Evolutionary conservation across 2,888 invertebrate species (phyloP).

Genomic region (Ochropleura leucogaster): DNA sequence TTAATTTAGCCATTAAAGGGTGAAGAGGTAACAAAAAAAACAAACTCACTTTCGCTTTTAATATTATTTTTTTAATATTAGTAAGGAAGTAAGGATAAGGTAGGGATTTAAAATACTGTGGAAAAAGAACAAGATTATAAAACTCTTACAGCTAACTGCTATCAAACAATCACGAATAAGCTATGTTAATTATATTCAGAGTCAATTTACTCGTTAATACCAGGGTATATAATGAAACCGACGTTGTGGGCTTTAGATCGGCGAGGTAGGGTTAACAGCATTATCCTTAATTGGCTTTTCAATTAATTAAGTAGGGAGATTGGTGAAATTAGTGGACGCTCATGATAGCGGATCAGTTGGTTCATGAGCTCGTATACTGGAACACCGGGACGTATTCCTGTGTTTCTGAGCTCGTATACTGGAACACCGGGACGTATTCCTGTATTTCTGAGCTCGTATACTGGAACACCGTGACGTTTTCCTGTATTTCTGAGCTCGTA

Average conservation of each 20-base stretch:
- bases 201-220: slow-evolving; percentile 25
- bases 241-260: slow-evolving; percentile 29
- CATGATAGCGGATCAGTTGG: neutral
- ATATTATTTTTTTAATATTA: too few relatives aligned
- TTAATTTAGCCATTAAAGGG: too few relatives aligned
- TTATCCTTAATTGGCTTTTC: slow-evolving; percentile 31
- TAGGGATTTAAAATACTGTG: too few relatives aligned
- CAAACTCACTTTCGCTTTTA: too few relatives aligned
- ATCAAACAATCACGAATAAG: slow-evolving; percentile 15
- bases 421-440: too few relatives aligned
- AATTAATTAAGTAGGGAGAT: slow-evolving; percentile 31
- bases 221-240: slow-evolving; percentile 14
- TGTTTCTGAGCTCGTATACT: too few relatives aligned
- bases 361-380: neutral
- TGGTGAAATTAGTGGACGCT: slow-evolving; percentile 6
- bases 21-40: too few relatives aligned
- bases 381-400: too few relatives aligned
- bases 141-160: neutral
- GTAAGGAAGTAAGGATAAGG: too few relatives aligned
- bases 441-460: too few relatives aligned
- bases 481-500: too few relatives aligned
- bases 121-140: neutral
- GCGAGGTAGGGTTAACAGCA: slow-evolving; percentile 8
- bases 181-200: slow-evolving; percentile 48
- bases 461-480: too few relatives aligned